Evolutionary conservation across 2,888 invertebrate species (phyloP).

Genomic region (Sicus ferrugineus): DNA sequence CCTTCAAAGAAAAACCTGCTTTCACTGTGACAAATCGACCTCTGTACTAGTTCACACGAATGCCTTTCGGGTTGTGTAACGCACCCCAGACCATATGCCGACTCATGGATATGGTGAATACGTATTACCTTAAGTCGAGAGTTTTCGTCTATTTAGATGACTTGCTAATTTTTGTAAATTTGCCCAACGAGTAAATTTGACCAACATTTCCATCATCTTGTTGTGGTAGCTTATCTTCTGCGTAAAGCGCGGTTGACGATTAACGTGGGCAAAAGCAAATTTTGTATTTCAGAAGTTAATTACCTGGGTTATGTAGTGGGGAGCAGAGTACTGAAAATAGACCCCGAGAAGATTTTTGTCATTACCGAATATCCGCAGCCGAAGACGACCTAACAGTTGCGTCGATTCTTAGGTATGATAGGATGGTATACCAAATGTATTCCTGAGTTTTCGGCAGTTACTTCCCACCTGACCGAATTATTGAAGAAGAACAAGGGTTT

Average conservation of each 20-base stretch:
- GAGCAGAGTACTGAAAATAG: conserved; percentile 13
- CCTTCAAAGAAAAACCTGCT: conserved; percentile 22
- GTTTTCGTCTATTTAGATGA: conserved; percentile 39
- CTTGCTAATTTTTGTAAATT: conserved; percentile 28
- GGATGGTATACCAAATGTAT: conserved; percentile 30
- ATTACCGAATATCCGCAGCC: conserved; percentile 30
- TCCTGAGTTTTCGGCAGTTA: conserved; percentile 3
- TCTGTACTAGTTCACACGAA: conserved; percentile 40
- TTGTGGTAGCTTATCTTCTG: conserved; percentile 26
- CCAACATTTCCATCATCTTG: conserved; percentile 14
- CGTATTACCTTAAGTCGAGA: conserved; percentile 23
- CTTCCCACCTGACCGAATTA: conserved; percentile 21
- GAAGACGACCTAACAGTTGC: conserved; percentile 8
- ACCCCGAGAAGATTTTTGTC: conserved; percentile 30
- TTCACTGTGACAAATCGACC: conserved; percentile 35
- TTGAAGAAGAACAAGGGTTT: conserved; percentile 24
- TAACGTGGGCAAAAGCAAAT: conserved; percentile 27
- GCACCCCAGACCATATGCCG: conserved; percentile 34
- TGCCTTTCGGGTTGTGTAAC: no score
- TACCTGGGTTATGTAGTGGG: conserved; percentile 32
- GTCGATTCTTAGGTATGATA: conserved; percentile 31
- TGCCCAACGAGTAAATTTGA: conserved; percentile 26
- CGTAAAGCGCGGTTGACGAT: conserved; percentile 22
- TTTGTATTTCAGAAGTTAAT: conserved; percentile 21
- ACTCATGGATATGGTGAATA: conserved; percentile 39